Conservation (phyloP, 2,113 vertebrate species). For the Fulica atra region DNA sequence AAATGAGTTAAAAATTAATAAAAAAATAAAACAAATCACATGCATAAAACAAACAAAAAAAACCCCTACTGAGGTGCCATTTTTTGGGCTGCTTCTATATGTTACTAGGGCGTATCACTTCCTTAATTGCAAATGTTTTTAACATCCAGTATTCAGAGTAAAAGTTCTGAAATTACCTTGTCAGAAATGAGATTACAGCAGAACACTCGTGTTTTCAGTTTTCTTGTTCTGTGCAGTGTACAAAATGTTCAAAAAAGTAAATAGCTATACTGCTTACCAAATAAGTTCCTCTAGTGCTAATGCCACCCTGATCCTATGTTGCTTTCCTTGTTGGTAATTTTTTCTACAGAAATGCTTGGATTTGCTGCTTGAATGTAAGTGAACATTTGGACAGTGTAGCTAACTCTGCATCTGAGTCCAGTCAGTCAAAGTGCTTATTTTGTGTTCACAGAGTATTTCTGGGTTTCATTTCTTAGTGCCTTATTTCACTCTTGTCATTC, state of each 20-base stretch:
- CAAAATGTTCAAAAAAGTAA: not conserved
- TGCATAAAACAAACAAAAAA: not conserved
- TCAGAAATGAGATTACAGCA: not conserved
- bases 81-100: not conserved
- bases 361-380: not conserved
- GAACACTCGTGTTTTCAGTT: not conserved
- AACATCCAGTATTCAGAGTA: not conserved
- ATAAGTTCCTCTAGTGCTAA: not conserved
- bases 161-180: not conserved
- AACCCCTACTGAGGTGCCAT: not conserved
- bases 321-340: not conserved
- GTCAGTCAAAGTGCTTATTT: not conserved
- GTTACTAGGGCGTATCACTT: not conserved
- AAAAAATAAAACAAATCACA: not conserved
- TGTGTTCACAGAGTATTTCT: not conserved
- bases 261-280: not conserved
- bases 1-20: constrained; percentile 31
- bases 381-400: not conserved
- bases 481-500: not conserved
- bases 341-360: not conserved
- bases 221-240: not conserved
- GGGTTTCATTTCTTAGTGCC: not conserved
- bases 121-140: not conserved
- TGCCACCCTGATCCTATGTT: rapidly evolving
- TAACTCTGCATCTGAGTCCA: not conserved